These are phyloP conservation scores for Druceiella hillmani DNA, from an alignment of 2,888 invertebrate species.

Conservation along the genomic window DNA sequence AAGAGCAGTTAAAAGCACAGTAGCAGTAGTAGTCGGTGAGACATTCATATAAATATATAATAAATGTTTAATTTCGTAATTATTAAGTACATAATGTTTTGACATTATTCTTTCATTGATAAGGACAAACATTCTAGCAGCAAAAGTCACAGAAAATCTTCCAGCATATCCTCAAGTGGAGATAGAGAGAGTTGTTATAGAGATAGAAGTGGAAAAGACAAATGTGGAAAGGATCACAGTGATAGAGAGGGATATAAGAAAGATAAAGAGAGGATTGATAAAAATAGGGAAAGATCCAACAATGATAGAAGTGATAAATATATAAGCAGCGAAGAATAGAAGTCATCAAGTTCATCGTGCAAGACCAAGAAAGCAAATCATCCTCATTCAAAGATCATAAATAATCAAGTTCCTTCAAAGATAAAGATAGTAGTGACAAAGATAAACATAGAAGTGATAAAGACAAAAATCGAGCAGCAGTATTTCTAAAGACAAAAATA, in stretches of 20 bases:
- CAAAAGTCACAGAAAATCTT: constrained; percentile 50
- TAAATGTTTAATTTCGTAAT: constrained; percentile 26
- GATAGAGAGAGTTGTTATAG: constrained; percentile 32
- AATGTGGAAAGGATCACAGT: constrained; percentile 27
- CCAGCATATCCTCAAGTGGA: constrained; percentile 42
- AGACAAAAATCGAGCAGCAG: constrained; percentile 36
- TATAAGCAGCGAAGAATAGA: constrained; percentile 33
- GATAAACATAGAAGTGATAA: constrained; percentile 46
- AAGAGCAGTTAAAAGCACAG: constrained; percentile 49
- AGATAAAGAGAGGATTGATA: constrained; percentile 30
- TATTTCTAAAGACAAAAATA: constrained; percentile 56
- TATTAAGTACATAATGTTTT: constrained; percentile 19
- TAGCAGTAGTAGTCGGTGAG: constrained; percentile 48
- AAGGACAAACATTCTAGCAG: constrained; percentile 51
- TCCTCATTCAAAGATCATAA: constrained; percentile 43
- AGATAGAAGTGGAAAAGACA: constrained; percentile 29
- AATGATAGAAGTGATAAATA: constrained; percentile 33
- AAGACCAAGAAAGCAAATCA: constrained; percentile 40
- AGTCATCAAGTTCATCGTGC: constrained; percentile 32
- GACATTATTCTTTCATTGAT: constrained; percentile 24
- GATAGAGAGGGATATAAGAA: constrained; percentile 36
- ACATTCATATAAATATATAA: constrained; percentile 16
- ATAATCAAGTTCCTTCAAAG: constrained; percentile 36
- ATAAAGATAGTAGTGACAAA: constrained; percentile 39
- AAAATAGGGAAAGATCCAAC: constrained; percentile 26